Base-by-base conservation (phyloP, 2,888 invertebrate species). In the Helicoverpa assulta region DNA sequence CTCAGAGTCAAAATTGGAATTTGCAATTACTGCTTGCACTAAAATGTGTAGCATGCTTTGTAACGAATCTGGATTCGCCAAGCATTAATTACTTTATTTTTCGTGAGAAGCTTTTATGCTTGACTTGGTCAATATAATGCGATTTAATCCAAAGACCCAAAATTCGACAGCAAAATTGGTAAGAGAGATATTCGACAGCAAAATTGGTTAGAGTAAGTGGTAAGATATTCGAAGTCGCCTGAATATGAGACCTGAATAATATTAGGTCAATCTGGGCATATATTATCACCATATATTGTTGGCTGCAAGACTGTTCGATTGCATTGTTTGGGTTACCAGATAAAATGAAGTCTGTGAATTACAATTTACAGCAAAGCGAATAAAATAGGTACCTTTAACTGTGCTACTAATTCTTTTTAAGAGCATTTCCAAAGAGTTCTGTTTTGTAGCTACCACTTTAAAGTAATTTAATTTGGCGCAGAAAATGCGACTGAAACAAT, bases 141-240 rank as follows among this genome's bases (percentile, higher is more conserved):
- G 59, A 60, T 73, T 59, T 60, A 55, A 66, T 55, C 29, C 14
- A 40, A 29, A 16, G 70, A 50, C 60, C 21, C n/a, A 19, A 70
- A 61, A 70, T 1, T 40, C 40, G 10, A 19, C 60, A 16, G 19
- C 7, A 6, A 57, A 59, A 50, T 58, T 51, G 21, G 33, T 21
- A 58, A 50, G 53, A 53, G 26, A 6, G 18, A 18, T 67, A 75
- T 40, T 12, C 26, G 2, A 14, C 60, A 16, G 19, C 7, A 6
- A 57, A 59, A 50, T 58, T 51, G 21, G 33, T 21, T 54, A 50
- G 53, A 53, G 26, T n/a, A n/a, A n/a, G n/a, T n/a, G n/a, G n/a
- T n/a, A n/a, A 6, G 18, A 18, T 67, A 75, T 40, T 12, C 26
- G 2, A 14, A 43, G 50, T 40, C 54, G 29, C 6, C 18, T 10